Base-by-base conservation (phyloP, 2,888 invertebrate genomes). In the Euphydryas editha region DNA sequence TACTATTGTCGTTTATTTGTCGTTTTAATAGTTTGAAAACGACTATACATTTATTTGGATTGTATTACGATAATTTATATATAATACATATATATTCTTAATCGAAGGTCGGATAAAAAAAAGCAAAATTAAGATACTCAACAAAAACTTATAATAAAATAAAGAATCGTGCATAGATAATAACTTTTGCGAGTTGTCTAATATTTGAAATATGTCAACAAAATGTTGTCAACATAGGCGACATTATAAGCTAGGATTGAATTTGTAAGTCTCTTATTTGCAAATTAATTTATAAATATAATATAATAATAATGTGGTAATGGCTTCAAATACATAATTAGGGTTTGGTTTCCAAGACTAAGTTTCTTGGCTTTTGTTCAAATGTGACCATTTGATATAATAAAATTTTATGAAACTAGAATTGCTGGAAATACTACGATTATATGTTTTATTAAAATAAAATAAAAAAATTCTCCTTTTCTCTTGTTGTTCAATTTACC, bases 51-150 rank as follows among this genome's bases (percentile, higher is more conserved):
- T n/a, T n/a, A n/a, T n/a, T n/a, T n/a, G n/a, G n/a, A n/a, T n/a
- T n/a, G n/a, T n/a, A n/a, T n/a, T n/a, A n/a, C n/a, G n/a, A n/a
- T n/a, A n/a, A n/a, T n/a, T n/a, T n/a, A n/a, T n/a, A n/a, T n/a
- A n/a, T 2, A 30, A 30, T 7, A 30, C 30, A 30, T 30, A 3
- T 30, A 7, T 30, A 30, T 30, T 30, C 5, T 30, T 30, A 7
- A 7, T 30, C 6, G 30, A 30, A 30, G 30, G 42, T 62, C 36
- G 59, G 54, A 56, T 59, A 56, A 65, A 56, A 37, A 36, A 60
- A 60, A 42, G 49, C 49, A 37, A 47, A 55, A 24, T 56, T 62
- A 17, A 30, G 20, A 15, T 59, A 60, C 65, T 49, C 42, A 60
- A 57, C 60, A 18, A 39, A 57, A 30, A 18, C 21, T 55, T 39